Conservation (phyloP, 2,113 vertebrate species). For the Scortum barcoo region DNA sequence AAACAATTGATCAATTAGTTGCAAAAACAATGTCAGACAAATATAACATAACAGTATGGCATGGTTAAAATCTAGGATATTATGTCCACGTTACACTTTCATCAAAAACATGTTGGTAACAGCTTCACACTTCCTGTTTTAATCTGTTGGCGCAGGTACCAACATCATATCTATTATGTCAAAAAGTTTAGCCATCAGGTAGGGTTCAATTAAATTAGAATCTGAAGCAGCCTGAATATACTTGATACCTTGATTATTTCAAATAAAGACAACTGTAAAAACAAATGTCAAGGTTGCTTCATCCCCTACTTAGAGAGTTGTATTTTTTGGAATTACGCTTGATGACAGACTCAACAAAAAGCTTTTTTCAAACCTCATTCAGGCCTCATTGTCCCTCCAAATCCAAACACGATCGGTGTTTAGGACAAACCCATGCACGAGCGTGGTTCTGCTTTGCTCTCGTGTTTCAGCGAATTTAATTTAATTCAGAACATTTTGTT, state of each 20-base stretch:
- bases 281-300: background rate
- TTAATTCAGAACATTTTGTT: constrained; percentile 34
- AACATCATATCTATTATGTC: background rate
- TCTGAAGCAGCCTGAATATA: background rate
- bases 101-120: background rate
- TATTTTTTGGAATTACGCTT: background rate
- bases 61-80: too few species aligned
- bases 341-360: constrained; percentile 7
- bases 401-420: background rate
- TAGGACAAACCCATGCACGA: background rate
- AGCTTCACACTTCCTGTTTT: background rate
- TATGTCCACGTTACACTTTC: background rate
- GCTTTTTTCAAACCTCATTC: background rate
- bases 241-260: background rate
- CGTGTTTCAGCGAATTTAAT: constrained; percentile 7
- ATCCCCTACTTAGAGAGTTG: background rate
- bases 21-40: too few species aligned
- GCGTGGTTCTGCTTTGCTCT: constrained; percentile 20
- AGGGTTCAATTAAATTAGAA: background rate
- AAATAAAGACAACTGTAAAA: background rate
- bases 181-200: background rate
- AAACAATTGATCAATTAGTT: too few species aligned
- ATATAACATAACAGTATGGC: too few species aligned
- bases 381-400: background rate
- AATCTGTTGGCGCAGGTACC: too few species aligned